A percentile compares a stretch with the other conserved stretches of the same genome.
Conservation (phyloP, 2,113 vertebrate genomes). For the Macrotis lagotis region DNA sequence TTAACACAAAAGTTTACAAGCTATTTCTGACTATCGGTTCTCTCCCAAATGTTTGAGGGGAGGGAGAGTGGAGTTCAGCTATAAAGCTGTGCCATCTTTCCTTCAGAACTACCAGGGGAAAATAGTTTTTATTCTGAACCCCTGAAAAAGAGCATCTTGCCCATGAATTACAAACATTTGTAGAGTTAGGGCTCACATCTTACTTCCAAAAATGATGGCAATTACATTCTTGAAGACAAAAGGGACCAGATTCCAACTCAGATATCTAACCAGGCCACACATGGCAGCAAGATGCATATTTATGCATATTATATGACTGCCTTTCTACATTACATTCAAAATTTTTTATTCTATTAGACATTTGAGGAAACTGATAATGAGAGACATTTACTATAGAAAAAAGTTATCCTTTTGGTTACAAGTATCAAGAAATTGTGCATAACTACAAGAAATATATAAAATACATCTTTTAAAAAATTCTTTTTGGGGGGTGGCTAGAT, state of each 20-base stretch:
- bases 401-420: not conserved
- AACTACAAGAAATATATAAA: not conserved
- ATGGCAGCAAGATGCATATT: not conserved
- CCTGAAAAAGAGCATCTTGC: not conserved
- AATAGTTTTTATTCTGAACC: not conserved
- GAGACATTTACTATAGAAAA: not conserved
- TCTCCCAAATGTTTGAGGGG: not conserved
- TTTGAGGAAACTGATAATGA: not conserved
- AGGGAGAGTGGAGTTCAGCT: not conserved
- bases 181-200: not conserved
- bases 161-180: not conserved
- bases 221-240: not conserved
- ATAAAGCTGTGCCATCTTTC: not conserved
- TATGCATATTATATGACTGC: not conserved
- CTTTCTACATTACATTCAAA: not conserved
- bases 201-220: not conserved
- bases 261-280: not conserved
- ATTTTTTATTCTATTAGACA: not conserved
- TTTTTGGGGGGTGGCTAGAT: too few species aligned
- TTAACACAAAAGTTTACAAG: not conserved
- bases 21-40: not conserved
- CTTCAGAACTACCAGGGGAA: not conserved
- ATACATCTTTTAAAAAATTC: too few species aligned
- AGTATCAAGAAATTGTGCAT: not conserved
- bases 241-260: not conserved